A percentile compares a stretch with the other conserved stretches of the same genome.
These are phyloP conservation scores for Hylaeus anthracinus DNA, from an alignment of 1,140 invertebrate species.

Conservation along the genomic window DNA sequence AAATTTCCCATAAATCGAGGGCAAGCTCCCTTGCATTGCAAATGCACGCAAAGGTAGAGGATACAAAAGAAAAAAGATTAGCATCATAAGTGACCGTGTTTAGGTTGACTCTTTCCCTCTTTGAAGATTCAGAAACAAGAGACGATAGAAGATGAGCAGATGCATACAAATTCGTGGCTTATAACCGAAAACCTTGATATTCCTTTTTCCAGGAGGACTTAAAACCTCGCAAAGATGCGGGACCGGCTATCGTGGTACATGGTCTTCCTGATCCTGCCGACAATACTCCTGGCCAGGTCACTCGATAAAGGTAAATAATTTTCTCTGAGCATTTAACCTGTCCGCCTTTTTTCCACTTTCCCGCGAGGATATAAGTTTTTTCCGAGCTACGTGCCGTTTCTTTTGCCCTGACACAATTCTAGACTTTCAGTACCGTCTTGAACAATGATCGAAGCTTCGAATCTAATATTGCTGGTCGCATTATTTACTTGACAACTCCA, in stretches of 20 bases:
- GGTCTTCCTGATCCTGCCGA: slow-evolving; percentile 79
- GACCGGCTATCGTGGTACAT: slow-evolving; percentile 81
- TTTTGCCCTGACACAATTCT: too few relatives aligned
- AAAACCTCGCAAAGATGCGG: slow-evolving; percentile 76
- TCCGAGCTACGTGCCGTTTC: too few relatives aligned
- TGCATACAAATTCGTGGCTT: slow-evolving; percentile 38
- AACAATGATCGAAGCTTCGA: too few relatives aligned
- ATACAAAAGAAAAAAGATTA: too few relatives aligned
- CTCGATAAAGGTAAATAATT: slow-evolving; percentile 78
- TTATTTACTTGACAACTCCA: too few relatives aligned
- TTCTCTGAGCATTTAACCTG: slow-evolving; percentile 41
- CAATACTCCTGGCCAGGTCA: slow-evolving; percentile 79
- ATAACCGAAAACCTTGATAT: slow-evolving; percentile 4
- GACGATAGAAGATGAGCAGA: neutral
- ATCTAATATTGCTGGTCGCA: too few relatives aligned
- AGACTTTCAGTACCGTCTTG: too few relatives aligned
- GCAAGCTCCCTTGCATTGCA: slow-evolving; percentile 13
- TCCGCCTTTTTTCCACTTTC: neutral
- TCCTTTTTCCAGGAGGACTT: slow-evolving; percentile 67
- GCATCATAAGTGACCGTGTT: neutral
- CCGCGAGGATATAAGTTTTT: too few relatives aligned
- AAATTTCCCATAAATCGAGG: slow-evolving; percentile 37
- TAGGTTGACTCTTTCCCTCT: neutral
- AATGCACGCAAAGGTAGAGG: slow-evolving; percentile 9
- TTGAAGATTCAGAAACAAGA: slow-evolving; percentile 22